These are phyloP conservation scores for Plagodis pulveraria DNA, from an alignment of 2,888 invertebrate genomes.

Conservation along the genomic window DNA sequence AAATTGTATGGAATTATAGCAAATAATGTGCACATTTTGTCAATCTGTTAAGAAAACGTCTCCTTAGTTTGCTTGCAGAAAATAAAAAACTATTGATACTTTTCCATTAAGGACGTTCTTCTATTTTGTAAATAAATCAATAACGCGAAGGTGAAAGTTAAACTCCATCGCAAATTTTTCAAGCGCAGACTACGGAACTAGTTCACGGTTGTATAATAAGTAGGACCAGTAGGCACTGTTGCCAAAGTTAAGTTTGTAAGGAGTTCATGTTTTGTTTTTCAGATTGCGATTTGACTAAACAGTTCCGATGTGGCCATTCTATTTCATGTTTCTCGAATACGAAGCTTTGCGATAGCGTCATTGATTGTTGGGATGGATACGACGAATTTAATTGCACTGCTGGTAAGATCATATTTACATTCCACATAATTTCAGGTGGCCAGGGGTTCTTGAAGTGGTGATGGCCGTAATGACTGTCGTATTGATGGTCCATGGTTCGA, in stretches of 20 bases:
- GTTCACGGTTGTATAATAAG: constrained; percentile 26
- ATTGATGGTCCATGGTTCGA: too few species aligned
- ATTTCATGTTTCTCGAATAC: constrained; percentile 89
- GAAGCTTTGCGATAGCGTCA: constrained; percentile 88
- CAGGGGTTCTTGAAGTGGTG: too few species aligned
- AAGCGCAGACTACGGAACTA: constrained; percentile 14
- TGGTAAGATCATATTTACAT: constrained; percentile 67
- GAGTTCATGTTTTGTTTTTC: constrained; percentile 46
- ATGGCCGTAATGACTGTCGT: too few species aligned
- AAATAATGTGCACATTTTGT: too few species aligned
- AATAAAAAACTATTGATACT: background rate
- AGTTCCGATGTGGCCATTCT: constrained; percentile 90
- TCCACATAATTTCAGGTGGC: too few species aligned
- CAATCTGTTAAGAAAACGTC: too few species aligned
- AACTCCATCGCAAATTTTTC: constrained; percentile 12
- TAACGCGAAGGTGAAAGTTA: constrained; percentile 25
- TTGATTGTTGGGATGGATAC: constrained; percentile 92
- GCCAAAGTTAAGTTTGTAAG: background rate
- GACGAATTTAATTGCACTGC: constrained; percentile 90
- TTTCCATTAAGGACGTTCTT: background rate
- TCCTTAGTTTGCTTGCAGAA: too few species aligned
- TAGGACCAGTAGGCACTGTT: constrained; percentile 8
- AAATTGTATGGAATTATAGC: too few species aligned
- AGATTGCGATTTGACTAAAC: constrained; percentile 88
- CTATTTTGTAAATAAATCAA: constrained; percentile 12